These are phyloP conservation scores for Falco cherrug DNA, from an alignment of 2,797 vertebrate genomes.

Conservation along the genomic window DNA sequence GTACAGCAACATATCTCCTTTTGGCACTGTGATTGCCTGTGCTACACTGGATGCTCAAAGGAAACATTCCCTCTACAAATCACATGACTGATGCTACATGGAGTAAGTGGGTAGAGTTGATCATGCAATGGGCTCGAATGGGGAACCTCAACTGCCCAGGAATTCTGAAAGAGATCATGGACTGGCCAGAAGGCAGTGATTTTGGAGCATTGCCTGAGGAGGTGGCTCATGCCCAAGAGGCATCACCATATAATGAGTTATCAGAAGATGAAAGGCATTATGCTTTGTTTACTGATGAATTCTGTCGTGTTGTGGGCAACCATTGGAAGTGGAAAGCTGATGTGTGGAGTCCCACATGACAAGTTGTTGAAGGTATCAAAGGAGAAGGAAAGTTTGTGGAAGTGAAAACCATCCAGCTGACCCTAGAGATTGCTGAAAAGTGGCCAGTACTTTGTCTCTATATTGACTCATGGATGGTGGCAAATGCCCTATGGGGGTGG, in stretches of 20 bases:
- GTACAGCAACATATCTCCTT: neutral
- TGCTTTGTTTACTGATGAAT: neutral
- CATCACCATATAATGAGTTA: neutral
- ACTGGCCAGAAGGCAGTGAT: neutral
- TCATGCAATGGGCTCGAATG: fast-evolving
- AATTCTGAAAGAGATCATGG: neutral
- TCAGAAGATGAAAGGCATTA: neutral
- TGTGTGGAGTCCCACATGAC: neutral
- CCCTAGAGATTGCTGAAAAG: no score
- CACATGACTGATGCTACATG: no score
- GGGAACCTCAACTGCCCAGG: neutral
- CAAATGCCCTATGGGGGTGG: no score
- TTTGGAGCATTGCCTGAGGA: neutral
- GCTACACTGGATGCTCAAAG: neutral
- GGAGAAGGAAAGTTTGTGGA: no score
- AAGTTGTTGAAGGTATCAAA: no score
- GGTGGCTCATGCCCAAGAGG: neutral
- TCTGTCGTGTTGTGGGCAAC: neutral
- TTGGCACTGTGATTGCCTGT: neutral
- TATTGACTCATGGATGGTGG: no score
- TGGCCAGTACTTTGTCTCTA: no score
- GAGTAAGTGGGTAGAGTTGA: neutral
- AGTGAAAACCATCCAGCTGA: no score
- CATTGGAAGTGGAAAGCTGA: neutral
- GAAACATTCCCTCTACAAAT: neutral